Evolutionary conservation across 2,797 vertebrate species (phyloP).

Genomic region (Phoeniculus purpureus): DNA sequence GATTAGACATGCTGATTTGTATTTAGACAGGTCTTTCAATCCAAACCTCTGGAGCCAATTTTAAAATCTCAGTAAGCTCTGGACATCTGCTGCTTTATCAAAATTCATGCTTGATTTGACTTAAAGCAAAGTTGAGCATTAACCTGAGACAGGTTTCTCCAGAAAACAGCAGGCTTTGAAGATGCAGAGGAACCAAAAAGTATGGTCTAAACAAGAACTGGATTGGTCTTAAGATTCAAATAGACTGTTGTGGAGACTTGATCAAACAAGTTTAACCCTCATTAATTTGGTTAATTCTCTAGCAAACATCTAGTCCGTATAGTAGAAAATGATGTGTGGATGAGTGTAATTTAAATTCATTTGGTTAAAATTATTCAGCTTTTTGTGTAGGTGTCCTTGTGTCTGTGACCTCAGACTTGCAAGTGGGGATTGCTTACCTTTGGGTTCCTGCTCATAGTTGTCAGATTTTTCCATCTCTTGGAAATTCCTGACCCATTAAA

Average conservation of each 20-base stretch:
- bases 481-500: not conserved
- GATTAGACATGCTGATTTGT: not conserved
- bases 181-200: not conserved
- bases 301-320: not conserved
- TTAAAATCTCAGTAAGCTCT: not conserved
- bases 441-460: not conserved
- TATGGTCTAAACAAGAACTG: not conserved
- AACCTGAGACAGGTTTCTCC: not conserved
- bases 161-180: constrained; percentile 32
- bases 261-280: not conserved
- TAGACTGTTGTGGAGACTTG: not conserved
- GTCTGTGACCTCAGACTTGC: not conserved
- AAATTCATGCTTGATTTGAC: not conserved
- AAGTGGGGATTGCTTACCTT: not conserved
- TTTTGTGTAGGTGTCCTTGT: not conserved
- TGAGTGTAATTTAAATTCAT: not conserved
- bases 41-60: not conserved
- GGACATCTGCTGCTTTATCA: not conserved
- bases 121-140: not conserved
- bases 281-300: not conserved
- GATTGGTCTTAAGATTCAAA: not conserved
- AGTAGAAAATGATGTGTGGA: not conserved
- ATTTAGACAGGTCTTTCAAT: not conserved
- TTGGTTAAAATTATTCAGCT: constrained; percentile 4
- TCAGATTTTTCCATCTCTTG: not conserved